phyloP scores from a whole-genome alignment of 2,113 vertebrate genomes.

The Laticauda laticaudata region DNA sequence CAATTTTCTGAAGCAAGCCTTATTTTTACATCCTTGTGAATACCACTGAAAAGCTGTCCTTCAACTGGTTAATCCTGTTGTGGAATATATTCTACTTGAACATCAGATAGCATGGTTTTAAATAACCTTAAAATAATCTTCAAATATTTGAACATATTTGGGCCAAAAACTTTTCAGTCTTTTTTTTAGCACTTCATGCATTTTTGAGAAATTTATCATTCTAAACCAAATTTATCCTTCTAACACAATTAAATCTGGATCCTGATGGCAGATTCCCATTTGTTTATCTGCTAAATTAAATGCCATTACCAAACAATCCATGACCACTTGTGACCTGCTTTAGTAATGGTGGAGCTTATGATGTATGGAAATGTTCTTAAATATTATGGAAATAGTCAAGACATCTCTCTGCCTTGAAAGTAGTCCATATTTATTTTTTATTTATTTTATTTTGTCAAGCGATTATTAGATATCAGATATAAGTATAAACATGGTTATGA shows the following conservation, averaged over 20 bases:
- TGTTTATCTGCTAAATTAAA: not conserved
- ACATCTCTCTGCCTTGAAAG: not conserved
- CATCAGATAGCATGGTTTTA: not conserved
- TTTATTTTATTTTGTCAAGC: no score
- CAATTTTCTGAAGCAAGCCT: not conserved
- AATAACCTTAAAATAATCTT: not conserved
- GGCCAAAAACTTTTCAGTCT: not conserved
- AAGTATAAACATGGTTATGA: no score
- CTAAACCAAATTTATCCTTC: not conserved
- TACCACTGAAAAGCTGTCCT: not conserved
- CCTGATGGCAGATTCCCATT: not conserved
- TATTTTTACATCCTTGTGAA: not conserved
- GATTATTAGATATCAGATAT: no score
- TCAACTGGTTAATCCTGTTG: not conserved
- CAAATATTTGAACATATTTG: not conserved
- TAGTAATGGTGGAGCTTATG: not conserved
- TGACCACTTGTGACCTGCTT: not conserved
- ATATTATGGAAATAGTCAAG: not conserved
- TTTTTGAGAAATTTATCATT: not conserved
- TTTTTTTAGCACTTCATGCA: not conserved
- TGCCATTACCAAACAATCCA: not conserved
- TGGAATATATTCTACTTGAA: not conserved
- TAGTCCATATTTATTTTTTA: not conserved
- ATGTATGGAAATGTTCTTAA: not conserved
- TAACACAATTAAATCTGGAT: not conserved